These are phyloP conservation scores for Trissoscelio sp. DNA, from an alignment of 2,888 invertebrate species.

Conservation along the genomic window DNA sequence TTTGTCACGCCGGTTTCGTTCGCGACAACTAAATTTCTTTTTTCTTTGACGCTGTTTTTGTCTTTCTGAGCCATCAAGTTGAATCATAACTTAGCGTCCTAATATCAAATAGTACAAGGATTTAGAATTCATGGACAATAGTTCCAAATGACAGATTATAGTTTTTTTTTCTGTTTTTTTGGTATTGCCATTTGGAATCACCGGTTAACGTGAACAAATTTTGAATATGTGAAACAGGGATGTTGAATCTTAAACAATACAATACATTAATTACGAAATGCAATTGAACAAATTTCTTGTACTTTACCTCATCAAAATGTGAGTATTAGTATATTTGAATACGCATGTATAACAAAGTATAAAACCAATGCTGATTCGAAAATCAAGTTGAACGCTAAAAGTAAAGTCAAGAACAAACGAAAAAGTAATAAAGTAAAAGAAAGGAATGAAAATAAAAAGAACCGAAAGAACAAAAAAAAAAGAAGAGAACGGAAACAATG, in stretches of 20 bases:
- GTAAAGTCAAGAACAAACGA: conserved; percentile 1
- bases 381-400: conserved; percentile 34
- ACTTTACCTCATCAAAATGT: conserved; percentile 33
- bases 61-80: neutral
- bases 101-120: conserved; percentile 17
- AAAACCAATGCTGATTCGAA: conserved; percentile 35
- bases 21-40: conserved; percentile 14
- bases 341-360: conserved; percentile 19
- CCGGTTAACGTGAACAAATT: conserved; percentile 3
- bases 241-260: conserved; percentile 26
- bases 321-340: conserved; percentile 16
- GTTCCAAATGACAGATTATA: conserved; percentile 37
- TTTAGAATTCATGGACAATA: conserved; percentile 41
- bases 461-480: conserved; percentile 23
- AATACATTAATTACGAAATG: conserved; percentile 16
- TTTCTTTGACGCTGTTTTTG: neutral
- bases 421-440: conserved; percentile 12
- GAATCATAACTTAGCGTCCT: neutral
- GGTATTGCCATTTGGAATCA: conserved; percentile 22
- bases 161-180: too few species aligned
- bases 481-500: conserved; percentile 36
- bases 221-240: conserved; percentile 21
- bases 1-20: conserved; percentile 5
- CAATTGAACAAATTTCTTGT: conserved; percentile 35
- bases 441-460: conserved; percentile 12